phyloP scores from a whole-genome alignment of 2,888 invertebrate genomes.

The Automeris io region DNA sequence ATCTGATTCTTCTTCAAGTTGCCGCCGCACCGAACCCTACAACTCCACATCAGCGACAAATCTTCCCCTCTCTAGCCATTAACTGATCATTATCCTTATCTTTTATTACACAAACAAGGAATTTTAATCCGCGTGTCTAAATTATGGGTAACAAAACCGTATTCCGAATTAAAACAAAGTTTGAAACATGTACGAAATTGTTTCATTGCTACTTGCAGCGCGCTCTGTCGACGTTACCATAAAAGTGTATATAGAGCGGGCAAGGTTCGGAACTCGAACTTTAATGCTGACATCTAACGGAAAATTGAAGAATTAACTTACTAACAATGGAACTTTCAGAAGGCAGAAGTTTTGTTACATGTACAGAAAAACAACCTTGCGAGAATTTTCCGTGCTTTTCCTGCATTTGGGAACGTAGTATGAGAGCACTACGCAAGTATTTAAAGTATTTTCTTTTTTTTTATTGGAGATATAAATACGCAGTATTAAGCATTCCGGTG shows the following conservation, averaged over 20 bases:
- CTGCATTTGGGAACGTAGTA: no score
- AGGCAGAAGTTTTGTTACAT: no score
- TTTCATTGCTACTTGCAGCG: constrained; percentile 30
- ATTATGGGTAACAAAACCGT: not conserved
- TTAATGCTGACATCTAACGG: constrained; percentile 60
- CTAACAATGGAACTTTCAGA: constrained; percentile 16
- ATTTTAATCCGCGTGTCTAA: constrained; percentile 8
- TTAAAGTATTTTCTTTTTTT: no score
- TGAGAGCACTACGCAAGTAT: no score
- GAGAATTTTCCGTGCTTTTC: no score
- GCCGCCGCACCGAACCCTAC: constrained; percentile 41
- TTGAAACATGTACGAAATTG: constrained; percentile 5
- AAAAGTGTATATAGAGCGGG: constrained; percentile 32
- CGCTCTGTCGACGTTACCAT: constrained; percentile 45
- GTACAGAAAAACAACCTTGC: no score
- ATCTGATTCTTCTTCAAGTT: constrained; percentile 57
- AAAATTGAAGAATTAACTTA: constrained; percentile 43
- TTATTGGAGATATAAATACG: no score
- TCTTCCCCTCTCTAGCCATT: constrained; percentile 39
- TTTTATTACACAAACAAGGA: constrained; percentile 29
- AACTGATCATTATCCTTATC: constrained; percentile 51
- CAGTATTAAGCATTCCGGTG: no score
- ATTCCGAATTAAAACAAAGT: not conserved
- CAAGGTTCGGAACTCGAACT: constrained; percentile 16
- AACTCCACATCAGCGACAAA: constrained; percentile 31